Conservation (phyloP, 2,888 invertebrate species). For the Tetramorium bicarinatum region DNA sequence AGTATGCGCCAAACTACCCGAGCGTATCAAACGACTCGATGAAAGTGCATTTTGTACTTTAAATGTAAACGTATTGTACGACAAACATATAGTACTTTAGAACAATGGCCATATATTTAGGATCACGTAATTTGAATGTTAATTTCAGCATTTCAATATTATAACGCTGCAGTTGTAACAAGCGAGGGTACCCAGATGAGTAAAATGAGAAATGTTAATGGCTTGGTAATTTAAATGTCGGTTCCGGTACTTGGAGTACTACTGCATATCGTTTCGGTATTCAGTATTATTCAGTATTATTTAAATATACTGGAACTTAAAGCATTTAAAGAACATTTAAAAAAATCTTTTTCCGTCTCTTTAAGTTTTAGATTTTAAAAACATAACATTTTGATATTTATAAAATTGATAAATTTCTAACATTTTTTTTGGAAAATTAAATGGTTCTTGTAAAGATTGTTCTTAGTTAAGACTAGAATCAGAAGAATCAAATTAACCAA, state of each 20-base stretch:
- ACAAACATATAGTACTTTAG: background rate
- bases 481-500: background rate
- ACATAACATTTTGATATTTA: background rate
- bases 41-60: constrained; percentile 26
- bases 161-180: background rate
- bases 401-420: background rate
- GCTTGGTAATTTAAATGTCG: background rate
- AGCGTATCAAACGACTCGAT: background rate
- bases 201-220: constrained; percentile 1
- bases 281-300: background rate
- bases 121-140: background rate
- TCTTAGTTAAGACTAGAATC: background rate
- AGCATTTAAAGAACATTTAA: background rate
- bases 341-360: background rate
- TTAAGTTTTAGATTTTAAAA: background rate
- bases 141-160: background rate
- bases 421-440: background rate
- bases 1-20: background rate
- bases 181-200: background rate
- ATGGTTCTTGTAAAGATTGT: background rate
- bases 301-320: background rate
- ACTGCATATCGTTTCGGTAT: background rate
- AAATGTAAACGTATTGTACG: background rate
- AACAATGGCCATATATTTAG: background rate
- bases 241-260: background rate